These are phyloP conservation scores for Bergia sp. DNA, from an alignment of 92 coral and sea anemone genomes.

Conservation along the genomic window DNA sequence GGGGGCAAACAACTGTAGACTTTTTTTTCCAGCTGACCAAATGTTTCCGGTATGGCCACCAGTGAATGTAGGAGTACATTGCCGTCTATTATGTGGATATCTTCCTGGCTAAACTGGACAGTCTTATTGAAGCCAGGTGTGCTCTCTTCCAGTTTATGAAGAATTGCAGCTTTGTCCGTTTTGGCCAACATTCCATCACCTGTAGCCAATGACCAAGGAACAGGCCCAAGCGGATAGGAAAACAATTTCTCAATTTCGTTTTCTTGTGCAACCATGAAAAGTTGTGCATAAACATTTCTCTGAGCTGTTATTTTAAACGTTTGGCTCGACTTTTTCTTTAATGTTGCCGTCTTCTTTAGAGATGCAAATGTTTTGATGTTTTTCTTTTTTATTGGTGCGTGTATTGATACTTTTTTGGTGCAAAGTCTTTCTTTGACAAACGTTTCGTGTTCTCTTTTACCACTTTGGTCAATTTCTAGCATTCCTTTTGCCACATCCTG, in stretches of 20 bases:
- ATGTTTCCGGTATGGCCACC: not conserved
- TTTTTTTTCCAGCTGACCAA: not conserved
- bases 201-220: constrained; percentile 9
- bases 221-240: constrained; percentile 25
- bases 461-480: too few relatives aligned
- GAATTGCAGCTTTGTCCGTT: constrained; percentile 24
- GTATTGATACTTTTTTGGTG: not conserved
- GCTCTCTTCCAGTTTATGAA: not conserved
- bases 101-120: not conserved
- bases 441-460: too few relatives aligned
- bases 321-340: not conserved
- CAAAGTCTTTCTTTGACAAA: not conserved
- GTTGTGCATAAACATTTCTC: not conserved
- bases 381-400: not conserved
- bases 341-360: not conserved
- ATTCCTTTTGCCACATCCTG: too few relatives aligned
- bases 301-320: not conserved
- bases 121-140: not conserved
- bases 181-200: constrained; percentile 11
- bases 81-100: constrained; percentile 2
- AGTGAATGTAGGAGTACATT: not conserved
- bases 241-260: too few relatives aligned
- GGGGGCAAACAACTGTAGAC: too few relatives aligned
- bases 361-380: not conserved
- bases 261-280: not conserved